phyloP scores from a whole-genome alignment of 2,113 vertebrate species.

The Triplophysa dalaica region DNA sequence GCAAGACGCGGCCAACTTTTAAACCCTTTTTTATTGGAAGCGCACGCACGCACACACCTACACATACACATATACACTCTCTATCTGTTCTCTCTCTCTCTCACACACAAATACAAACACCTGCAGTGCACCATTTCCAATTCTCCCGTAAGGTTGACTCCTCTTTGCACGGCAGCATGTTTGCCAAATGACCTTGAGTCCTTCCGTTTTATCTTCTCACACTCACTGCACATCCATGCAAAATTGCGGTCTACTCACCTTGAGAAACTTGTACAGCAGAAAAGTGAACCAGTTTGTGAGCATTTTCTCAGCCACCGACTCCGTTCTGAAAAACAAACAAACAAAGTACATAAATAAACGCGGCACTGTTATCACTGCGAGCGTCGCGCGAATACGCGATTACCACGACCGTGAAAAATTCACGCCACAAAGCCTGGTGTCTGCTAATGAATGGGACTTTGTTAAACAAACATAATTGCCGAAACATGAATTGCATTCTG shows the following conservation, averaged over 20 bases:
- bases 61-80: background rate
- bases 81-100: background rate
- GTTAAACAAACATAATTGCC: slow-evolving; percentile 63
- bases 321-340: slow-evolving; percentile 75
- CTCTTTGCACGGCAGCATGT: slow-evolving; percentile 7
- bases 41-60: slow-evolving; percentile 36
- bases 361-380: slow-evolving; percentile 27
- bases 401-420: slow-evolving; percentile 55
- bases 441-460: slow-evolving; percentile 64
- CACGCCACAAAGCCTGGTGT: slow-evolving; percentile 50
- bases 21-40: slow-evolving; percentile 41
- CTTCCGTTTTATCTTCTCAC: background rate
- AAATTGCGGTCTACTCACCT: slow-evolving; percentile 69
- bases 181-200: slow-evolving; percentile 43
- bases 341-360: slow-evolving; percentile 26
- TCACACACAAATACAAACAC: slow-evolving; percentile 24
- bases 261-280: slow-evolving; percentile 88
- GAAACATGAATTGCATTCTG: slow-evolving; percentile 50
- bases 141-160: slow-evolving; percentile 7
- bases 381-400: slow-evolving; percentile 32
- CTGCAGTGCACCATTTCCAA: slow-evolving; percentile 39
- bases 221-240: background rate
- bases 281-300: slow-evolving; percentile 91
- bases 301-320: slow-evolving; percentile 90
- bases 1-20: slow-evolving; percentile 26